A percentile compares a stretch with the other conserved stretches of the same genome.
Conservation (phyloP, 1,140 invertebrate genomes). For the Pristionchus pacificus region DNA sequence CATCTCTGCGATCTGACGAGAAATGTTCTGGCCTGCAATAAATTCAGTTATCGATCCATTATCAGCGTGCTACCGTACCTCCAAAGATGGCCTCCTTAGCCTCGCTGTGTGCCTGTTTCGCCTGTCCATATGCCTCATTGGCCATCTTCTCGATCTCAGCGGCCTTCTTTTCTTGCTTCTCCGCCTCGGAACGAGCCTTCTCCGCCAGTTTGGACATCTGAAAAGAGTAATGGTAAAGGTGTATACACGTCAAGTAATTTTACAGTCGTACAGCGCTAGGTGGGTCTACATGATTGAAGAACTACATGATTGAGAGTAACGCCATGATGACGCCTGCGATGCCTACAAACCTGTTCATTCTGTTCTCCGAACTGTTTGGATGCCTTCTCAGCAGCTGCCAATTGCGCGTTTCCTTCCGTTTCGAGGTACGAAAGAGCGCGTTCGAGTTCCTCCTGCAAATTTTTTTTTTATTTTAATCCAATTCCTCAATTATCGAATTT, state of each 20-base stretch:
- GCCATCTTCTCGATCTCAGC: slow-evolving; percentile 42
- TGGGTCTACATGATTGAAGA: too few relatives aligned
- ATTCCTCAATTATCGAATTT: slow-evolving; percentile 7
- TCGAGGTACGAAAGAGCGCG: slow-evolving; percentile 48
- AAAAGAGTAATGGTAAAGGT: neutral
- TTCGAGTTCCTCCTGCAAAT: slow-evolving; percentile 38
- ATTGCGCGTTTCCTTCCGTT: slow-evolving; percentile 44
- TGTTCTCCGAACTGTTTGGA: slow-evolving; percentile 54
- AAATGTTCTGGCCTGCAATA: slow-evolving; percentile 21
- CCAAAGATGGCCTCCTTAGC: slow-evolving; percentile 57
- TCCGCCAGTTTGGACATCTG: slow-evolving; percentile 33
- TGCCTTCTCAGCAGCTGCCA: slow-evolving; percentile 42
- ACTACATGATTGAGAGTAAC: too few relatives aligned
- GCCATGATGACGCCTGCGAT: neutral
- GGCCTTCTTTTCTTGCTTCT: slow-evolving; percentile 43
- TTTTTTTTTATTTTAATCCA: neutral
- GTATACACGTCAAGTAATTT: neutral
- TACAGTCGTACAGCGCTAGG: too few relatives aligned
- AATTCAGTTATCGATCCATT: slow-evolving; percentile 8
- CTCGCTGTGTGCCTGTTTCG: slow-evolving; percentile 45
- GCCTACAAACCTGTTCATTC: slow-evolving; percentile 29
- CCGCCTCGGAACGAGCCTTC: slow-evolving; percentile 40
- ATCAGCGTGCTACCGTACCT: slow-evolving; percentile 31
- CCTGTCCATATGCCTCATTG: slow-evolving; percentile 40
- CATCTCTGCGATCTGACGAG: slow-evolving; percentile 34